Evolutionary conservation across 2,113 vertebrate species (phyloP).

Genomic region (Psammodynastes pulverulentus): DNA sequence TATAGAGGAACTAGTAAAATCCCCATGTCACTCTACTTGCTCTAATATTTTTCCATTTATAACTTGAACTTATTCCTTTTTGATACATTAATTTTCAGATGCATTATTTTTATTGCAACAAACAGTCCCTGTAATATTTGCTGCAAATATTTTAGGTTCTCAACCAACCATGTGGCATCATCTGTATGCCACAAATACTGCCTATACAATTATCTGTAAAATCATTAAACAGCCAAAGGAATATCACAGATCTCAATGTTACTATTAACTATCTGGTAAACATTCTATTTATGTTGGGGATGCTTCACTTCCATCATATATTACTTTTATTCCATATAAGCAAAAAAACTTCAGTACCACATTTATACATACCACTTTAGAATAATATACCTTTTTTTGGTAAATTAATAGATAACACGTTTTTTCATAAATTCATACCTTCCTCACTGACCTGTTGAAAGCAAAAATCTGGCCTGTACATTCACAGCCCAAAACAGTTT

Average conservation of each 20-base stretch:
- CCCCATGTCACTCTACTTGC: neutral
- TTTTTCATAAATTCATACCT: neutral
- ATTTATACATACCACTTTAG: neutral
- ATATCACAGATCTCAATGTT: neutral
- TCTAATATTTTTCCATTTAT: neutral
- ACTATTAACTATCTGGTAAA: neutral
- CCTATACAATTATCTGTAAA: neutral
- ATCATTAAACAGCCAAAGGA: neutral
- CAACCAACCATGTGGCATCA: neutral
- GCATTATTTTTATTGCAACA: neutral
- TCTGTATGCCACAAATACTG: neutral
- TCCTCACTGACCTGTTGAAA: neutral
- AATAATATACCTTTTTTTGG: neutral
- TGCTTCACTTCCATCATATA: neutral
- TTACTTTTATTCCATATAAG: neutral
- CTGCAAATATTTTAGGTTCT: neutral
- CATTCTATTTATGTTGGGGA: neutral
- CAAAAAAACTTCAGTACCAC: neutral
- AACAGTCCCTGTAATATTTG: neutral
- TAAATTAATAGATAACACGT: neutral
- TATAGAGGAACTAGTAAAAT: neutral
- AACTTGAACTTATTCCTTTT: neutral
- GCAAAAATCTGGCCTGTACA: neutral
- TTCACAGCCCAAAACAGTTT: neutral
- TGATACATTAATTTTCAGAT: neutral